phyloP scores from a whole-genome alignment of 2,888 invertebrate genomes.

The Odiellus spinosus region DNA sequence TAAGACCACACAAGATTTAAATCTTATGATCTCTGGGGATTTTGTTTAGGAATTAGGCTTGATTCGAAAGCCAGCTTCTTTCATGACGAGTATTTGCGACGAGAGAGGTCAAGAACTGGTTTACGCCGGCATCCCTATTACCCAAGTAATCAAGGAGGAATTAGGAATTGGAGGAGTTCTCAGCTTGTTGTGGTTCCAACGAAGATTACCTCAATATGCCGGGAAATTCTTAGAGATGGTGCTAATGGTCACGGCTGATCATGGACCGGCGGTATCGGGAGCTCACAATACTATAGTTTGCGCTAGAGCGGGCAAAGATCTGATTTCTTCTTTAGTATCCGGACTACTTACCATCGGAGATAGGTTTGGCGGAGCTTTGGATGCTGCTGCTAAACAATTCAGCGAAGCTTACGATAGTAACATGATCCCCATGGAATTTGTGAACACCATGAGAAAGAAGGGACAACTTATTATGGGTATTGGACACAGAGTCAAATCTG shows the following conservation, averaged over 20 bases:
- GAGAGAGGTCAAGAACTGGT: constrained; percentile 92
- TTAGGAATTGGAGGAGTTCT: constrained; percentile 96
- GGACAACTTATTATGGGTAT: constrained; percentile 99
- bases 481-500: constrained; percentile 67
- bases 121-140: constrained; percentile 81
- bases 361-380: constrained; percentile 93
- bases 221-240: constrained; percentile 98
- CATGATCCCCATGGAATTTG: constrained; percentile 93
- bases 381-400: constrained; percentile 94
- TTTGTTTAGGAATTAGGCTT: constrained; percentile 81
- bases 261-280: constrained; percentile 95
- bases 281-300: constrained; percentile 98
- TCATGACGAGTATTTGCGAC: constrained; percentile 98
- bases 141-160: constrained; percentile 69
- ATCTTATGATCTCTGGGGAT: no score
- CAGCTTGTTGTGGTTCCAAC: constrained; percentile 94
- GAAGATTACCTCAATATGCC: constrained; percentile 81
- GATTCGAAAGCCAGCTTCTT: constrained; percentile 95
- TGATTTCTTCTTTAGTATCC: constrained; percentile 86
- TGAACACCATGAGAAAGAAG: constrained; percentile 89
- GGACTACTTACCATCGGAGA: constrained; percentile 96
- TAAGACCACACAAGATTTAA: no score
- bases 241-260: constrained; percentile 86
- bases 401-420: constrained; percentile 89
- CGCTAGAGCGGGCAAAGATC: constrained; percentile 90